Conservation (phyloP, 2,888 invertebrate species). For the Hypsopygia costalis region DNA sequence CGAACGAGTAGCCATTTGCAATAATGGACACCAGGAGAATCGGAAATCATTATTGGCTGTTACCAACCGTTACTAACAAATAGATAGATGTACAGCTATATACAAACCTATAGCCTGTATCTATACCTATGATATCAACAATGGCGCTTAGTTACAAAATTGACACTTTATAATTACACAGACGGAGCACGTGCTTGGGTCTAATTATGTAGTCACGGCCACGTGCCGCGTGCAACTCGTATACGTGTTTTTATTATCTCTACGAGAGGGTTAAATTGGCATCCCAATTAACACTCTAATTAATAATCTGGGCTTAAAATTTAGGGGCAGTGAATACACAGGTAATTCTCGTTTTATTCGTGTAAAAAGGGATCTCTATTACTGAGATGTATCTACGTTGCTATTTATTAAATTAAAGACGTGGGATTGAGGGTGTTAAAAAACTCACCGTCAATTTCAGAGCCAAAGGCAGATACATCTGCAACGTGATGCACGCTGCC, state of each 20-base stretch:
- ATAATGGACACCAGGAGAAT: too few relatives aligned
- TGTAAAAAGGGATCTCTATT: slow-evolving; percentile 2
- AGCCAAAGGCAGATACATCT: too few relatives aligned
- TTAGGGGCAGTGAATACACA: background rate
- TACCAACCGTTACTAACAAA: too few relatives aligned
- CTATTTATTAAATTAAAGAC: too few relatives aligned
- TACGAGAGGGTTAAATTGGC: slow-evolving; percentile 1
- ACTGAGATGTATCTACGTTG: too few relatives aligned
- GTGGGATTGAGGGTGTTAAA: too few relatives aligned
- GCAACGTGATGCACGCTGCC: too few relatives aligned
- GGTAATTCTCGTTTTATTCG: slow-evolving; percentile 9
- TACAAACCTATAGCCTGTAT: too few relatives aligned
- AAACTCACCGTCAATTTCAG: too few relatives aligned
- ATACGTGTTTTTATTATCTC: slow-evolving; percentile 1
- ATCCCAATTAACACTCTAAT: slow-evolving; percentile 1
- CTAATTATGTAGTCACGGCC: slow-evolving; percentile 2
- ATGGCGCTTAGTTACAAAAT: background rate
- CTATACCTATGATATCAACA: background rate
- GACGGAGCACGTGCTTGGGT: background rate
- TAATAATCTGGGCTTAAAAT: background rate
- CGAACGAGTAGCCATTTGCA: too few relatives aligned
- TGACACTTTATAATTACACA: background rate
- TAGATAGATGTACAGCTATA: too few relatives aligned
- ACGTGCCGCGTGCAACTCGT: background rate
- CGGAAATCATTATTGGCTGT: too few relatives aligned